These are phyloP conservation scores for Temnopleurus reevesii DNA, from an alignment of 53 echinoderm and acorn worm species.

Conservation along the genomic window DNA sequence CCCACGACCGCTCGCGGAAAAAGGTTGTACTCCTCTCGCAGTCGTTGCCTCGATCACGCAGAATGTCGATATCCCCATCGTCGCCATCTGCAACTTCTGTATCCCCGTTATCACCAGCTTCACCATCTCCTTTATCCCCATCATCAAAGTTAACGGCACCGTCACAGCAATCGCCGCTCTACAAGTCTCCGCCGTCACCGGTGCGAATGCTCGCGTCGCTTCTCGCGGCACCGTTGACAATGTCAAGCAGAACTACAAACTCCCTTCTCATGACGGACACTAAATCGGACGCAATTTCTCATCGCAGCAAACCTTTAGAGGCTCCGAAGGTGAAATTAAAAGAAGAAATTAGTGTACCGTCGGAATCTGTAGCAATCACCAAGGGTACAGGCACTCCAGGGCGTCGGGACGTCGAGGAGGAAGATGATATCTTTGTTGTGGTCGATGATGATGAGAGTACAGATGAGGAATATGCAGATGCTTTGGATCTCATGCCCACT, in stretches of 20 bases:
- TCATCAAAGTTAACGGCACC: not conserved
- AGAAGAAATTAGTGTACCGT: not conserved
- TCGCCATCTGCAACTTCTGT: not conserved
- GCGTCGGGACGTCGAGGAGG: not conserved
- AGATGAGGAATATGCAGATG: slow-evolving; percentile 10
- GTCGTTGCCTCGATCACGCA: not conserved
- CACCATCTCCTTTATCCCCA: not conserved
- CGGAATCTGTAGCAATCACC: not conserved
- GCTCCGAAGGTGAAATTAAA: not conserved
- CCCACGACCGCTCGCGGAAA: not conserved
- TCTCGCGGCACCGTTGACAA: not conserved
- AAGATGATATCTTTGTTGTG: slow-evolving; percentile 34
- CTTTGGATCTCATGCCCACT: not conserved
- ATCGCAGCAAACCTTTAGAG: not conserved
- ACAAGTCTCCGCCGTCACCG: not conserved
- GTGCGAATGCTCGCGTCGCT: not conserved
- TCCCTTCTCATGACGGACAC: not conserved
- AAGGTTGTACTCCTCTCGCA: slow-evolving; percentile 38
- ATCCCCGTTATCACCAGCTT: not conserved
- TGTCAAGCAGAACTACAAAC: not conserved
- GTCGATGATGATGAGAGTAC: slow-evolving; percentile 42
- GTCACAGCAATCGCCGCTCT: not conserved
- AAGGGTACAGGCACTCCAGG: slow-evolving; percentile 17
- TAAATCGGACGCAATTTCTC: not conserved
- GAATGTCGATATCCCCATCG: slow-evolving; percentile 20